Evolutionary conservation across 2,797 vertebrate species (phyloP).

Genomic region (Schizothorax lantsangensis): DNA sequence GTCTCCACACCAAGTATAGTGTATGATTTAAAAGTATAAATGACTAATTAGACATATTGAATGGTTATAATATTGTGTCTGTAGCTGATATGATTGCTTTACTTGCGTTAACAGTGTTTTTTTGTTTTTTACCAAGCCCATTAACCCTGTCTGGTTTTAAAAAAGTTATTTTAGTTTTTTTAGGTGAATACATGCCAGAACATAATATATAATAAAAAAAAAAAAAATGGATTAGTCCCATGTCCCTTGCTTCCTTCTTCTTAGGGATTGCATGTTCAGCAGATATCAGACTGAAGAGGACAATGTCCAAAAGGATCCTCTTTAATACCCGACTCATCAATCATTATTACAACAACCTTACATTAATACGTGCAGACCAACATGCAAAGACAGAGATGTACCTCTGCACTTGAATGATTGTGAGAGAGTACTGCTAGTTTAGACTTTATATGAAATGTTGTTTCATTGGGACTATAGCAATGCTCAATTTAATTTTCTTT

Average conservation of each 20-base stretch:
- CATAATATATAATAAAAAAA: not conserved
- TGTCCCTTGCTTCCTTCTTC: constrained; percentile 30
- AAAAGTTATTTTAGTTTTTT: not conserved
- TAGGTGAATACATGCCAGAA: constrained; percentile 5
- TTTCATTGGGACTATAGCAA: not conserved
- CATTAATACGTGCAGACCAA: not conserved
- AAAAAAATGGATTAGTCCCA: not conserved
- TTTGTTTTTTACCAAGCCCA: not conserved
- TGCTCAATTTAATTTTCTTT: not conserved
- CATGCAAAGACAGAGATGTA: not conserved
- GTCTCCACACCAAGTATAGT: not conserved
- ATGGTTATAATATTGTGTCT: not conserved
- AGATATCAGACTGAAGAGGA: constrained; percentile 12
- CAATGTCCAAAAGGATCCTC: constrained; percentile 51
- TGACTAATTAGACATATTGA: not conserved
- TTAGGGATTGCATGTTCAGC: constrained; percentile 17
- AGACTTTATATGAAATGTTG: constrained; percentile 14
- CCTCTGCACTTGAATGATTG: not conserved
- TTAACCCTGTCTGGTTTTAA: not conserved
- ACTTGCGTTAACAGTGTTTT: too few species aligned
- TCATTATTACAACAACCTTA: constrained; percentile 12
- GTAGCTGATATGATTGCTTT: not conserved
- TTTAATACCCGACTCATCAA: constrained; percentile 5
- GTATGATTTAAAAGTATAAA: not conserved
- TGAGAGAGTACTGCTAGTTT: not conserved